Conservation (phyloP, 2,113 vertebrate genomes). For the Tetraodon nigroviridis region DNA sequence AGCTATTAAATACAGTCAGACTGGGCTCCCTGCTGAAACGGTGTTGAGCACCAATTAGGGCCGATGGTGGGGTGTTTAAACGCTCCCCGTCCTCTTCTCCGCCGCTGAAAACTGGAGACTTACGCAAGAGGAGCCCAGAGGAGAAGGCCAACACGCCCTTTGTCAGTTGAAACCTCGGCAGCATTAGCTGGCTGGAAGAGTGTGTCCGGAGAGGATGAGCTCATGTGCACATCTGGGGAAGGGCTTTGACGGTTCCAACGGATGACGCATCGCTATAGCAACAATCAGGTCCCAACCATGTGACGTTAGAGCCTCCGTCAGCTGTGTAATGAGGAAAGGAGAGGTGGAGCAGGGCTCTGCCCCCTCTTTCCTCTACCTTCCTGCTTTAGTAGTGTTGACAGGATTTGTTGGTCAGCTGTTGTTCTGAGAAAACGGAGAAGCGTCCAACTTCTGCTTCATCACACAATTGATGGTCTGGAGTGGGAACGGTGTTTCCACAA, state of each 20-base stretch:
- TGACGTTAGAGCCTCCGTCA: conserved; percentile 36
- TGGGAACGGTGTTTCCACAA: conserved; percentile 22
- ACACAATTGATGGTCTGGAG: not conserved
- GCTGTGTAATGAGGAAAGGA: conserved; percentile 53
- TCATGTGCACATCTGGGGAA: conserved; percentile 5
- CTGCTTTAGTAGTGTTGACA: not conserved
- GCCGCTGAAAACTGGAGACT: not conserved
- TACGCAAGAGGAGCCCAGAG: not conserved
- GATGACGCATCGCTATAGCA: conserved; percentile 20
- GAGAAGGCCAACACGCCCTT: not conserved
- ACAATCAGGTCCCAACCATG: conserved; percentile 35
- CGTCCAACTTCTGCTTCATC: conserved; percentile 1
- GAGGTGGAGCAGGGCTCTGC: conserved; percentile 41
- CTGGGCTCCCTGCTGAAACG: conserved; percentile 13
- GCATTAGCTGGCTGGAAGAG: conserved; percentile 6
- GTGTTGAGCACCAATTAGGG: conserved; percentile 33
- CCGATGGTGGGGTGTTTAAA: conserved; percentile 6
- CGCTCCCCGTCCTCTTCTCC: not conserved
- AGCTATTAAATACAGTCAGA: conserved; percentile 8
- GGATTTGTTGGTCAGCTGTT: conserved; percentile 5
- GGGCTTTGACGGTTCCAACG: conserved; percentile 3
- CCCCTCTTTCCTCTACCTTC: not conserved
- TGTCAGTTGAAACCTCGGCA: not conserved
- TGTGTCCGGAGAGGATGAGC: conserved; percentile 15
- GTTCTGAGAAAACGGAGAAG: conserved; percentile 6